Percentiles rank a stretch among this genome's conserved stretches.
These are phyloP conservation scores for Lasioglossum lativentre DNA, from an alignment of 2,888 invertebrate genomes.

Conservation along the genomic window DNA sequence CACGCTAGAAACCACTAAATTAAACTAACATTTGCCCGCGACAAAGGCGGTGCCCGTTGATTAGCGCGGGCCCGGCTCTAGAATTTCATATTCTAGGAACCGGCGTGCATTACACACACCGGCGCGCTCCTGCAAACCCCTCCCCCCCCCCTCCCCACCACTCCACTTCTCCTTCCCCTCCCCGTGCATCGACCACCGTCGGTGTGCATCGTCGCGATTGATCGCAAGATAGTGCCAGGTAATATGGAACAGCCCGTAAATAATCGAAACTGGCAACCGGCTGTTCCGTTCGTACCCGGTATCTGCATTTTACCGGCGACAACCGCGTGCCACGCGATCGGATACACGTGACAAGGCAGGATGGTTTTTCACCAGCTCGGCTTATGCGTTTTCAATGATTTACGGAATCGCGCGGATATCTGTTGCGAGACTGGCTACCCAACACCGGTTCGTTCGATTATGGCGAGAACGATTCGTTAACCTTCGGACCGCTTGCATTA, in stretches of 20 bases:
- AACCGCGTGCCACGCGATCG: constrained; percentile 2
- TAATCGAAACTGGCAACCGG: constrained; percentile 30
- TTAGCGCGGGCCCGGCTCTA: neutral
- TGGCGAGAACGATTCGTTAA: neutral
- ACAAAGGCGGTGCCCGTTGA: constrained; percentile 13
- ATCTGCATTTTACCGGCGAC: constrained; percentile 15
- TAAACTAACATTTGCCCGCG: constrained; percentile 35
- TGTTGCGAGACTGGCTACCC: neutral
- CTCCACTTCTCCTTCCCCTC: too few relatives aligned
- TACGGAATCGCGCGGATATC: neutral
- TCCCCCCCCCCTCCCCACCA: too few relatives aligned
- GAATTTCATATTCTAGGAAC: neutral
- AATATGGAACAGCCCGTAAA: constrained; percentile 48
- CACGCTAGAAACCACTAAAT: neutral
- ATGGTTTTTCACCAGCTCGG: constrained; percentile 56
- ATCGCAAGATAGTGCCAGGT: constrained; percentile 25
- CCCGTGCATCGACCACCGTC: neutral
- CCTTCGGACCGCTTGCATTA: too few relatives aligned
- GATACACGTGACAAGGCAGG: constrained; percentile 46
- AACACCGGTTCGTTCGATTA: neutral
- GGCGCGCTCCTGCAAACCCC: neutral
- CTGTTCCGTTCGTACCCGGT: neutral
- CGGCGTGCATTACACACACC: neutral
- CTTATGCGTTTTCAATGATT: constrained; percentile 25
- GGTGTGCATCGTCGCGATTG: constrained; percentile 4